These are phyloP conservation scores for Myoxocephalus aenaeus DNA, from an alignment of 2,797 vertebrate genomes.

Conservation along the genomic window DNA sequence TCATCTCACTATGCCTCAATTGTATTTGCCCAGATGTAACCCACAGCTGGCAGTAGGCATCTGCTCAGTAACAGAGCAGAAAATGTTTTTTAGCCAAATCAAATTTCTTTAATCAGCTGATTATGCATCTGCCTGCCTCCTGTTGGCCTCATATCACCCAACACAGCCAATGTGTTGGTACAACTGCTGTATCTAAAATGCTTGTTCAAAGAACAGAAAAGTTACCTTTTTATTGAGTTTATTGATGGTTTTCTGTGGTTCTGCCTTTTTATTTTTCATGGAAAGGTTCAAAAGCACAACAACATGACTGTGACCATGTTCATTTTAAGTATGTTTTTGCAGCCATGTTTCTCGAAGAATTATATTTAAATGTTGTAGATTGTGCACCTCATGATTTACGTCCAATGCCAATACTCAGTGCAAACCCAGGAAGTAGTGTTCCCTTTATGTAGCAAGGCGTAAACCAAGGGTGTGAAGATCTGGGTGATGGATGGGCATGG, in stretches of 20 bases:
- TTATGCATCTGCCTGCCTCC: background rate
- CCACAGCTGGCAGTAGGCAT: slow-evolving; percentile 30
- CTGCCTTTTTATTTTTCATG: background rate
- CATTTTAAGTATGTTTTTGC: background rate
- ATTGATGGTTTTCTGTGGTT: background rate
- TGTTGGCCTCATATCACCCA: background rate
- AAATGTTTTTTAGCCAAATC: background rate
- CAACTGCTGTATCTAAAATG: background rate
- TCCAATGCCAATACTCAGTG: background rate
- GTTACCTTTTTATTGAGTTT: background rate
- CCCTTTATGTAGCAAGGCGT: background rate
- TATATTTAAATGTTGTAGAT: background rate
- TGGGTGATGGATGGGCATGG: background rate
- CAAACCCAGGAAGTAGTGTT: background rate
- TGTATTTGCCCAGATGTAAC: slow-evolving; percentile 2
- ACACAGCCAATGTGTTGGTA: background rate
- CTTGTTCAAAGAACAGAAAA: background rate
- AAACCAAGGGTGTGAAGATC: background rate
- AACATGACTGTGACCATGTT: background rate
- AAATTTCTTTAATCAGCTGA: slow-evolving; percentile 5
- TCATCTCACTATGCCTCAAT: background rate
- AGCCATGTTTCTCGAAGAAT: background rate
- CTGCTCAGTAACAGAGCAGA: slow-evolving; percentile 14
- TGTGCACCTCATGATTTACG: background rate
- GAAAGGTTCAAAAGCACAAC: background rate